phyloP scores from a whole-genome alignment of 2,888 invertebrate species.

The Standfussiana lucernea region DNA sequence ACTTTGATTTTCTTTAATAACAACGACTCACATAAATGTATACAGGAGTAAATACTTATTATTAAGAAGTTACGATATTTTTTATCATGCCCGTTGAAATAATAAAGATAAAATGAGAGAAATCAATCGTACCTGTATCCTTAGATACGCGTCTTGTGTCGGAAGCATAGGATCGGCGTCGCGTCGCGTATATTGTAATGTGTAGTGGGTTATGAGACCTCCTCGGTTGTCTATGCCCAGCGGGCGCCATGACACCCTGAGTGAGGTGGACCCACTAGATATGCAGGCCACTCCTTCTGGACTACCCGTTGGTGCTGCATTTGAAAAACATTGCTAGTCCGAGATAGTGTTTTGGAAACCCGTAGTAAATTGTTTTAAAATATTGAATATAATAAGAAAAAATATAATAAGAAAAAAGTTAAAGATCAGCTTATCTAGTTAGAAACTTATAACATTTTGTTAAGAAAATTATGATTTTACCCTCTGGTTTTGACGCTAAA shows the following conservation, averaged over 20 bases:
- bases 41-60: neutral
- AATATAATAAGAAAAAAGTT: neutral
- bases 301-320: conserved; percentile 93
- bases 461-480: neutral
- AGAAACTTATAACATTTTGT: neutral
- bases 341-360: neutral
- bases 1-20: conserved; percentile 19
- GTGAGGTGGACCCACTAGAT: conserved; percentile 93
- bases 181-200: conserved; percentile 85
- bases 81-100: neutral
- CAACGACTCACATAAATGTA: neutral
- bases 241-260: conserved; percentile 94
- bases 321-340: conserved; percentile 19
- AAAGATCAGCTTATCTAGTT: neutral
- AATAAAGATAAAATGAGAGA: neutral
- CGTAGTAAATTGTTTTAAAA: neutral
- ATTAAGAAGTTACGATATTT: conserved; percentile 4
- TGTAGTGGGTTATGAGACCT: conserved; percentile 90
- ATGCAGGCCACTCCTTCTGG: conserved; percentile 94
- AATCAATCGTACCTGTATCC: conserved; percentile 80
- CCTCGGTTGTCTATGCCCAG: conserved; percentile 93
- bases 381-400: neutral
- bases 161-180: conserved; percentile 85
- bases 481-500: neutral
- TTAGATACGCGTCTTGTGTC: conserved; percentile 84